A percentile compares a stretch with the other conserved stretches of the same genome.
phyloP scores from a whole-genome alignment of 2,797 vertebrate genomes.

The Limosa lapponica region DNA sequence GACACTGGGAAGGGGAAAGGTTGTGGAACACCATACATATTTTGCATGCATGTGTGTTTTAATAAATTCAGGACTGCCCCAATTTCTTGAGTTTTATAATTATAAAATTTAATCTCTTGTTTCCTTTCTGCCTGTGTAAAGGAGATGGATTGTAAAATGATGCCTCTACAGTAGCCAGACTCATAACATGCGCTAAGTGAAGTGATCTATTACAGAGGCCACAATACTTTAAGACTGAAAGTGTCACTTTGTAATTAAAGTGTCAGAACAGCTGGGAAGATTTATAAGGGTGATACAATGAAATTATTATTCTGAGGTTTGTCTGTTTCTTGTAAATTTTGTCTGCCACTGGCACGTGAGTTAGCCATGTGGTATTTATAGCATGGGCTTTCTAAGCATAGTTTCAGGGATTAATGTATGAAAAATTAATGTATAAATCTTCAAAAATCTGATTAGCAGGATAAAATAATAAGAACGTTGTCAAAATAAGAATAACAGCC shows the following conservation, averaged over 20 bases:
- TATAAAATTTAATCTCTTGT: neutral
- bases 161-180: neutral
- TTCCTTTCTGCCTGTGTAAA: neutral
- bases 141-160: neutral
- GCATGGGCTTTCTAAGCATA: neutral
- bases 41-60: neutral
- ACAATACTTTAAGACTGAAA: neutral
- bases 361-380: slow-evolving; percentile 15
- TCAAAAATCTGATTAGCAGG: slow-evolving; percentile 33
- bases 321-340: slow-evolving; percentile 31
- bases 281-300: slow-evolving; percentile 35
- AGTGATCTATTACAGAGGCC: slow-evolving; percentile 19
- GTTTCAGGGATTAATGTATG: slow-evolving; percentile 7
- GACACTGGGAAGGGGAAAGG: neutral
- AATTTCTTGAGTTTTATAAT: neutral
- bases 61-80: neutral
- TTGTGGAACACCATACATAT: neutral
- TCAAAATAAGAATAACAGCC: slow-evolving; percentile 10
- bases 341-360: neutral
- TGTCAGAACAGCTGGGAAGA: slow-evolving; percentile 36
- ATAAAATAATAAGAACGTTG: slow-evolving; percentile 18
- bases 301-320: slow-evolving; percentile 41
- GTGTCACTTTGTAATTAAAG: slow-evolving; percentile 61
- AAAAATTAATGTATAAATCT: slow-evolving; percentile 41
- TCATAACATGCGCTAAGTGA: neutral